Conservation (phyloP, 2,888 invertebrate genomes). For the Eulithis prunata region DNA sequence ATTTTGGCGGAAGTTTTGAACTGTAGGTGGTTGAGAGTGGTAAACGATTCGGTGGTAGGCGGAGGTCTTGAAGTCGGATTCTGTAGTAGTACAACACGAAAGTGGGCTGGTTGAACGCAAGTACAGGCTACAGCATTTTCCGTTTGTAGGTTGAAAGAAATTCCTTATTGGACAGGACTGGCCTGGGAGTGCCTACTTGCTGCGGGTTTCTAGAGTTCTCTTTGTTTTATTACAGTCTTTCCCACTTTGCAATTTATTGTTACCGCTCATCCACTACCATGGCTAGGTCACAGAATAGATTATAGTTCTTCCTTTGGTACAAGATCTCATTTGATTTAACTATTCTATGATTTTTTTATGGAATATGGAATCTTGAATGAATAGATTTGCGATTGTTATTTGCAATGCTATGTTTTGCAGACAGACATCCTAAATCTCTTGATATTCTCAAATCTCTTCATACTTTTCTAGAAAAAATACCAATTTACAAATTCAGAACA, state of each 20-base stretch:
- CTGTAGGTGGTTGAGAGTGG: slow-evolving; percentile 32
- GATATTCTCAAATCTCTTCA: no score
- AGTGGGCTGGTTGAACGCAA: slow-evolving; percentile 18
- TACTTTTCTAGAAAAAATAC: not conserved
- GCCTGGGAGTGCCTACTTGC: slow-evolving; percentile 9
- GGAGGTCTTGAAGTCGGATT: slow-evolving; percentile 11
- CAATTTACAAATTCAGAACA: not conserved
- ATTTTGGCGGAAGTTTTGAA: slow-evolving; percentile 53
- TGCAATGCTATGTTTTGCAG: no score
- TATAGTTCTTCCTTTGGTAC: no score
- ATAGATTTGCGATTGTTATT: no score
- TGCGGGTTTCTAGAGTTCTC: slow-evolving; percentile 9
- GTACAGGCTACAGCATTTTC: slow-evolving; percentile 16
- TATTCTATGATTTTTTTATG: no score
- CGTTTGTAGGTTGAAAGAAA: slow-evolving; percentile 20
- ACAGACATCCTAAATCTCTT: no score
- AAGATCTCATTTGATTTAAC: not conserved
- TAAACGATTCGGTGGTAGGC: slow-evolving; percentile 27
- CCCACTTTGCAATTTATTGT: slow-evolving; percentile 7
- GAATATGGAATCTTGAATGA: no score
- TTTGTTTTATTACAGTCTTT: slow-evolving; percentile 3
- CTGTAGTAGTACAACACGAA: slow-evolving; percentile 13
- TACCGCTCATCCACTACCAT: not conserved
- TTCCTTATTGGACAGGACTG: slow-evolving; percentile 28
- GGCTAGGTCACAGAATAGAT: not conserved